Conservation (phyloP, 2,797 vertebrate genomes). For the Balearica regulorum region DNA sequence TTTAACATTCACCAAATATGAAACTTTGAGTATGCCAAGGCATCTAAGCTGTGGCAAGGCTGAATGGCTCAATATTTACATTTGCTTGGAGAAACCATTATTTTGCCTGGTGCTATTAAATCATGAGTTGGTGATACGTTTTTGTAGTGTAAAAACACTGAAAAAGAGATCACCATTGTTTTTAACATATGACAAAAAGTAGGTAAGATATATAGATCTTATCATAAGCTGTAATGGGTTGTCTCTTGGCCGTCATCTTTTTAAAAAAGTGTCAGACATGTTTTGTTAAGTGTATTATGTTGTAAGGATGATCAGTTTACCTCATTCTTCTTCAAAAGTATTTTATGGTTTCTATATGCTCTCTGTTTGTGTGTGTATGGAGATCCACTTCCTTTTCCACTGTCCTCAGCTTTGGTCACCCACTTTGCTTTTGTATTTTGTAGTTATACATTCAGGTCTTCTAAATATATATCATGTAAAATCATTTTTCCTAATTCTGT, state of each 20-base stretch:
- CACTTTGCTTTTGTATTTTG: not conserved
- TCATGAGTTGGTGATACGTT: not conserved
- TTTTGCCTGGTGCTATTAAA: not conserved
- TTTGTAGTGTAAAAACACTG: not conserved
- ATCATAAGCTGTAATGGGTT: not conserved
- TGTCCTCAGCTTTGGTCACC: not conserved
- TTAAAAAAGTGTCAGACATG: not conserved
- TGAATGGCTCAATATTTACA: not conserved
- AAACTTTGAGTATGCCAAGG: not conserved
- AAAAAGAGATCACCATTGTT: not conserved
- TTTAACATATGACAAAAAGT: not conserved
- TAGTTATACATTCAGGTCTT: not conserved
- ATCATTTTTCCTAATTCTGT: not conserved
- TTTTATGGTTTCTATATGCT: not conserved
- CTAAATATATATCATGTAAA: not conserved
- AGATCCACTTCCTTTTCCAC: not conserved
- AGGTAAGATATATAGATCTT: not conserved
- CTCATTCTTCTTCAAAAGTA: not conserved
- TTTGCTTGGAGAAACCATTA: not conserved
- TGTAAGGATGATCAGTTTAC: not conserved
- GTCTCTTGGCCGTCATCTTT: not conserved
- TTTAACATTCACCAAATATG: not conserved
- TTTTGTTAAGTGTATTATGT: not conserved
- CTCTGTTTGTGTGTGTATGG: not conserved
- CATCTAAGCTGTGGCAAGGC: not conserved